Base-by-base conservation (phyloP, 2,797 vertebrate species). In the Ptychobarbus kaznakovi region DNA sequence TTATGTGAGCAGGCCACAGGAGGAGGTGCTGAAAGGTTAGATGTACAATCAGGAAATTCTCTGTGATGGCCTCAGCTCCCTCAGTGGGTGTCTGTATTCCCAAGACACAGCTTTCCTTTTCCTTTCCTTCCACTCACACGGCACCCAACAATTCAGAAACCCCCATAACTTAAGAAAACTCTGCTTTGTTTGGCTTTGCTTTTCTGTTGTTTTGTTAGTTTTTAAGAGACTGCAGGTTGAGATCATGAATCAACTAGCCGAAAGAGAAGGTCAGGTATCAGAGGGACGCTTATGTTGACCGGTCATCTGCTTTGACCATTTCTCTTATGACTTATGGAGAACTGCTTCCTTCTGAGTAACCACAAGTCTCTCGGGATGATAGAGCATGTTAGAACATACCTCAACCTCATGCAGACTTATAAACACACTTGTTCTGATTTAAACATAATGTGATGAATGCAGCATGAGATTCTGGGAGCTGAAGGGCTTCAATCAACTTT, bases 21-120 rank as follows among this genome's bases (percentile, higher is more conserved):
- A 86, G 77, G 83, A 92, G 89, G 86, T 91, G 89, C 91, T 92
- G 90, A 94, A 94, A 95, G 92, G 91, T 94, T 93, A 92, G 87
- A 93, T 89, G 90, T 90, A 94, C 91, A 93, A 93, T 92, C 93
- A 93, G 92, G 91, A 94, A 92, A 92, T 92, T 90, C 86, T 90
- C 89, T 86, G 44, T 87, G 92, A 93, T 90, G 90, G 80, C 85
- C 87, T 88, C 88, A 91, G 88, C 82, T 87, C 86, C 91, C 88
- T 89, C 87, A 91, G 87, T 8, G 91, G 91, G 84, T 82, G 79
- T 89, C 78, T 86, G n/a, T 89, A 85, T 87, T 84, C 86, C 92
- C 22, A 38, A 87, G 91, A 84, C 91, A 77, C 89, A 83, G 82
- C 87, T 87, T 89, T 88, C 90, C 82, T 92, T 84, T 92, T 92